phyloP scores from a whole-genome alignment of 2,113 vertebrate species.

The Platysteira castanea region DNA sequence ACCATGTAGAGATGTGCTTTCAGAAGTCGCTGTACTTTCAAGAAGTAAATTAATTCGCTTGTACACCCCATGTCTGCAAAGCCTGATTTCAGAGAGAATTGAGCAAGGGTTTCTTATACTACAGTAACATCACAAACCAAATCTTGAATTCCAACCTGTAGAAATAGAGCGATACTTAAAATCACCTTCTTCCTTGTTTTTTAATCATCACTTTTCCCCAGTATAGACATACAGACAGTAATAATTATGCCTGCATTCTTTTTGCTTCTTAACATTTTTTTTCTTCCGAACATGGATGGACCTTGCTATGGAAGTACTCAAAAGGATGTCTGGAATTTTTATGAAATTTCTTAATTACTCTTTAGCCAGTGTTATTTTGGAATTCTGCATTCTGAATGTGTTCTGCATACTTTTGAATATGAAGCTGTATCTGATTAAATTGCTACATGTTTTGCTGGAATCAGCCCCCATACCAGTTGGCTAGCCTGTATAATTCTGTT shows the following conservation, averaged over 20 bases:
- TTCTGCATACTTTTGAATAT: not conserved
- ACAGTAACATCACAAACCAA: not conserved
- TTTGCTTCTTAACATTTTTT: not conserved
- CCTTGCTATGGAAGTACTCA: not conserved
- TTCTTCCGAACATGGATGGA: not conserved
- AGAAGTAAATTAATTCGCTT: not conserved
- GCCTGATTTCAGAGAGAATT: not conserved
- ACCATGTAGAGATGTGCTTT: not conserved
- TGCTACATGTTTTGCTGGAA: not conserved
- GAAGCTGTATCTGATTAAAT: not conserved
- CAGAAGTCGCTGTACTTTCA: not conserved
- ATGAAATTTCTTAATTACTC: not conserved
- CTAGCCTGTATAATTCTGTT: not conserved
- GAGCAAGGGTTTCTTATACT: not conserved
- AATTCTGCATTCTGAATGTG: not conserved
- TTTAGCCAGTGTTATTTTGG: not conserved
- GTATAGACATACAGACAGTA: not conserved
- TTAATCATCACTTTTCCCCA: not conserved
- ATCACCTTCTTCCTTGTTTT: not conserved
- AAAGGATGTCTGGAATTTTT: not conserved
- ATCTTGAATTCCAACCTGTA: not conserved
- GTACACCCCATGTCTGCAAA: not conserved
- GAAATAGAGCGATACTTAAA: not conserved
- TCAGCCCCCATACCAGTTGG: not conserved
- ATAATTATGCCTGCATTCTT: not conserved